Base-by-base conservation (phyloP, 2,113 vertebrate species). In the Melierax canorus region DNA sequence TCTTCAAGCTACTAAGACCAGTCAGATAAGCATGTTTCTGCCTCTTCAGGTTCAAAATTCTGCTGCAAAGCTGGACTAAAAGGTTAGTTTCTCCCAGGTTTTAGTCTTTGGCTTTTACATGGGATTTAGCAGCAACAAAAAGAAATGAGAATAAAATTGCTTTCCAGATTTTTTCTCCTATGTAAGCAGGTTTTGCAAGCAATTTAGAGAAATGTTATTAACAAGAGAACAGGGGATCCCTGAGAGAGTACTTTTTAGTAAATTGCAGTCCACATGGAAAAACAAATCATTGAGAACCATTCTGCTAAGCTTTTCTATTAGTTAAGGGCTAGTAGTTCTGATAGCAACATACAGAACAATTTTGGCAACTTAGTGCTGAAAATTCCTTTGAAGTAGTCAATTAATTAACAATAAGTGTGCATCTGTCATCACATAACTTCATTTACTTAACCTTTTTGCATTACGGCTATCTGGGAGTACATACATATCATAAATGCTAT, bases 151-250 rank as follows among this genome's bases (percentile, higher is more conserved):
- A 81, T 78, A 90, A 88, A 94, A 91, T 84, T 73, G 34, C 45
- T 92, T 92, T 91, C 27, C 10, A 43, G 6, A 9, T 55, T 62
- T 81, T 88, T 94, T 24, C 46, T 66, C 38, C 48, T 88, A 55
- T 34, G 38, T 89, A 94, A 95, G 78, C 80, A 93, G 50, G 38
- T 84, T 86, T 92, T 88, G 46, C 23, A 79, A 84, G 59, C n/a
- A 81, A 67, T 91, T 95, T 95, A 80, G 68, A 87, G 68, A 93
- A 95, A 84, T 39, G 17, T 68, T 93, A 79, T 93, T 93, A 92
- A 43, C n/a, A 84, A 64, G 46, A 90, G 71, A 95, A 67, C 18
- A 62, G 8, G 9, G 7, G 22, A 86, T 86, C 36, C 56, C 73
- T 82, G 43, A 74, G 88, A 94, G 66, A 94, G 34, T 46, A 86